These are phyloP conservation scores for Eolophus roseicapilla DNA, from an alignment of 2,113 vertebrate genomes.

Conservation along the genomic window DNA sequence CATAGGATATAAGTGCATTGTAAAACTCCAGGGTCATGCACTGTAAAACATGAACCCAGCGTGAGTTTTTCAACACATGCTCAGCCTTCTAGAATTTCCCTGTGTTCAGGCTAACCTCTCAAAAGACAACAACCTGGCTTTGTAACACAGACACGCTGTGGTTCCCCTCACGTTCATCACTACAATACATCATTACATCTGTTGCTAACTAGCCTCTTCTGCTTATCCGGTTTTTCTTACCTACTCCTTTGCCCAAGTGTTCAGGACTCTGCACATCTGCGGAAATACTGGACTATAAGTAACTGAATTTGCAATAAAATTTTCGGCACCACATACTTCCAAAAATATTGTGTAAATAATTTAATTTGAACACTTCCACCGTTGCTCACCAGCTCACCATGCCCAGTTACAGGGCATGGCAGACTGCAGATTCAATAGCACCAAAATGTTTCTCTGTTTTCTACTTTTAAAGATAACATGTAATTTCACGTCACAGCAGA, in stretches of 20 bases:
- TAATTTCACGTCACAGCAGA: neutral
- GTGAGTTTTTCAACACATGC: neutral
- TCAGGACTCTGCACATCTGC: neutral
- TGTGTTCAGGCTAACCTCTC: neutral
- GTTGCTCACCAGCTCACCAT: neutral
- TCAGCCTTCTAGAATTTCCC: neutral
- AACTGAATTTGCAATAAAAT: neutral
- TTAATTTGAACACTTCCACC: neutral
- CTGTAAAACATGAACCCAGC: neutral
- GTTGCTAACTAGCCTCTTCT: neutral
- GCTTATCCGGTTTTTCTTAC: neutral
- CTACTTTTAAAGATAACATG: neutral
- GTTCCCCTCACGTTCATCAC: neutral
- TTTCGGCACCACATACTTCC: neutral
- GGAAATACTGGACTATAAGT: neutral
- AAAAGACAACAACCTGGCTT: neutral
- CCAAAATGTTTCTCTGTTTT: neutral
- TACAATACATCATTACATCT: neutral
- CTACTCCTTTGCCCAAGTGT: neutral
- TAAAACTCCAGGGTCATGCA: neutral
- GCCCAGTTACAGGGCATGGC: neutral
- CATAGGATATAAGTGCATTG: fast-evolving
- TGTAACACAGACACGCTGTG: neutral
- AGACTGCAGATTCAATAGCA: neutral
- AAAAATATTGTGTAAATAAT: neutral